Conservation (phyloP, 1,140 invertebrate species). For the Bradynema listronoti region DNA sequence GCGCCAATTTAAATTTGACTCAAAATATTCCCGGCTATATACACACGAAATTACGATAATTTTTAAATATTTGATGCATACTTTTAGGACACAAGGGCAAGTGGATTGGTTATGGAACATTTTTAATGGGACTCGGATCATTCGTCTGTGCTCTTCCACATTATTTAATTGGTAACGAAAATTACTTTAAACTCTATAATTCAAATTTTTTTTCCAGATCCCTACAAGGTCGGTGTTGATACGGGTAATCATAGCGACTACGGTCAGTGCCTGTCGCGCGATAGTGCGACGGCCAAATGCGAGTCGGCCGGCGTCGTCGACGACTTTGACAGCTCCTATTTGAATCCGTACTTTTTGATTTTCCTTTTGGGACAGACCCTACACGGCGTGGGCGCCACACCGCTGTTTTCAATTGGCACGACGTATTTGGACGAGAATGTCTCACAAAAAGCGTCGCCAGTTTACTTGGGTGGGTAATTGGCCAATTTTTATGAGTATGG, state of each 20-base stretch:
- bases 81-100: slow-evolving; percentile 53
- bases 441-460: slow-evolving; percentile 58
- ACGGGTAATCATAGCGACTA: slow-evolving; percentile 38
- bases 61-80: no score
- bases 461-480: slow-evolving; percentile 53
- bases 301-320: not conserved
- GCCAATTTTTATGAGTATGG: no score
- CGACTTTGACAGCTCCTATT: slow-evolving; percentile 26
- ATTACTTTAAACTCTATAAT: not conserved
- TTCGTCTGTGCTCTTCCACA: slow-evolving; percentile 55
- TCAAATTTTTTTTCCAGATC: slow-evolving; percentile 5
- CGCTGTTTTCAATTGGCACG: slow-evolving; percentile 56
- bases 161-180: slow-evolving; percentile 34
- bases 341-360: slow-evolving; percentile 54
- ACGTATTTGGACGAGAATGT: slow-evolving; percentile 57
- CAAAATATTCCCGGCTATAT: no score
- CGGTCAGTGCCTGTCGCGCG: slow-evolving; percentile 41
- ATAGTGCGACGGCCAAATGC: slow-evolving; percentile 1
- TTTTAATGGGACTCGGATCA: slow-evolving; percentile 55
- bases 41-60: no score
- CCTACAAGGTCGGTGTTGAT: slow-evolving; percentile 26
- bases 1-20: no score
- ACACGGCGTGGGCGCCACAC: slow-evolving; percentile 51
- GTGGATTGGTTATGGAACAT: slow-evolving; percentile 53
- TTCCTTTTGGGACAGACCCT: slow-evolving; percentile 54